Evolutionary conservation across 2,797 vertebrate genomes (phyloP), one percentile per base, ranked within the genome.

Genomic region (Coendou prehensilis): DNA sequence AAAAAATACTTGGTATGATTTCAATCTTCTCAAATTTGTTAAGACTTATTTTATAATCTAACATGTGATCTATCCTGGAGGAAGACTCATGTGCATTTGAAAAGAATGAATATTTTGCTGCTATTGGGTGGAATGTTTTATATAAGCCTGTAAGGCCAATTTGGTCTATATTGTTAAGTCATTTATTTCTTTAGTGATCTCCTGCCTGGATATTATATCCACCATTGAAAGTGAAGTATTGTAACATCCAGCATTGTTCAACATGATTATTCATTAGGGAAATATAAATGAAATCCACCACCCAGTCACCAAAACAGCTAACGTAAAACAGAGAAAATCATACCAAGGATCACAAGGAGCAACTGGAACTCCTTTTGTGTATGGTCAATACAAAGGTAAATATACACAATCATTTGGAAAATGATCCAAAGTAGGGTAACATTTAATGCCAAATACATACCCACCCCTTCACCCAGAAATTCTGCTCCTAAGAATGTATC

Each of bases 391-490:
- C 15, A 26, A 89, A 89, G 50, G 80, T 67, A 87, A 92, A 76
- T 11, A 57, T 87, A 82, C 20, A 37, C 57, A 83, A 33, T 59
- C 56, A 76, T 64, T 52, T 28, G 50, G 67, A 67, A n/a, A 90
- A 26, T 0, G n/a, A 37, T 69, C 67, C n/a, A 37, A 69, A 20
- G 9, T 20, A 20, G 18, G 84, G 83, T 63, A 95, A 91, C 91
- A 50, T 33, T 57, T 87, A 93, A 91, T 59, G 69, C n/a, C 76
- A 97, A 90, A 92, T 41, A 80, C 18, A 89, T 11, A 41, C 9
- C 67, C 41, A 61, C 37, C 9, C 57, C 54, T 22, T 54, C 86
- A 94, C 45, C 33, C 69, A 80, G 18, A 94, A 91, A 84, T 81
- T 85, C 54, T 26, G 71, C 54, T 81, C 37, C 67, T 69, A 89